Conservation (phyloP, 2,888 invertebrate species). For the Pecten maximus region DNA sequence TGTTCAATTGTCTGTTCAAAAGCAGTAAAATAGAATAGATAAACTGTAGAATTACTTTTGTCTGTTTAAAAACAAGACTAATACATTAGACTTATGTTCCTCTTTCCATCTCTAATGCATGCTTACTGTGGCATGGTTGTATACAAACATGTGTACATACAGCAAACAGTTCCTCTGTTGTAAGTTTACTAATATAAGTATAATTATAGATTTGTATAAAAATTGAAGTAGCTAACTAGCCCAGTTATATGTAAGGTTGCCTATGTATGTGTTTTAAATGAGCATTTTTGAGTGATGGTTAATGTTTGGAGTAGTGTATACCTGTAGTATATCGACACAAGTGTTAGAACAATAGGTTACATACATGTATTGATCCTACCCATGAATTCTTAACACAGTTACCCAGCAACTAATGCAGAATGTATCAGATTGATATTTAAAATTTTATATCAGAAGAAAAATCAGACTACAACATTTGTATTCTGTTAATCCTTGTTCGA, state of each 20-base stretch:
- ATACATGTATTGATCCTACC: background rate
- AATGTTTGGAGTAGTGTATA: background rate
- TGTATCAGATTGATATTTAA: background rate
- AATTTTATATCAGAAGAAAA: background rate
- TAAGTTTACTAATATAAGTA: background rate
- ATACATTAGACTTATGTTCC: background rate
- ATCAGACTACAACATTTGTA: background rate
- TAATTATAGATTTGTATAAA: background rate
- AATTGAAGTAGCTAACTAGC: background rate
- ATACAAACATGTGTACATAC: background rate
- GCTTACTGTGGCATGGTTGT: background rate
- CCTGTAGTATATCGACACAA: background rate
- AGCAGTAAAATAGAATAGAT: background rate
- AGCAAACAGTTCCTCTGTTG: background rate
- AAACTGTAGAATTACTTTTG: background rate
- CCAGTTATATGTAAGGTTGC: background rate
- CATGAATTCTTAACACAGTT: background rate
- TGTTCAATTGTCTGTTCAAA: slow-evolving; percentile 35
- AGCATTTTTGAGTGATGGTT: background rate
- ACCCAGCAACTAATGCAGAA: background rate
- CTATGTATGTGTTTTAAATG: background rate
- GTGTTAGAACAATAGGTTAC: background rate
- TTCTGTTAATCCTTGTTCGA: no score
- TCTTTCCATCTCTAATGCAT: background rate
- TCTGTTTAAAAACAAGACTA: slow-evolving; percentile 21